Evolutionary conservation across 2,797 vertebrate species (phyloP).

Genomic region (Cuniculus paca): DNA sequence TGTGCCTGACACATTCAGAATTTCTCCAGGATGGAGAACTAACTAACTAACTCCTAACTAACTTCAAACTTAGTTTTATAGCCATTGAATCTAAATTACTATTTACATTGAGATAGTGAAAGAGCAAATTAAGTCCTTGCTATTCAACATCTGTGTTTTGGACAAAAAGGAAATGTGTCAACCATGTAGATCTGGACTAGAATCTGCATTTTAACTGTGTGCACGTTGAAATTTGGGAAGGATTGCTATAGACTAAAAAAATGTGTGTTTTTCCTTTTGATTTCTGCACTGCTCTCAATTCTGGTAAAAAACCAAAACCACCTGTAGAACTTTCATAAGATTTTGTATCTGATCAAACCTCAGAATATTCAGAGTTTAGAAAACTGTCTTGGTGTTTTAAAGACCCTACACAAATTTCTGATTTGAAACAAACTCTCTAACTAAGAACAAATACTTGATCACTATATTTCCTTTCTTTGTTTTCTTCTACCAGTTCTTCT

Average conservation of each 20-base stretch:
- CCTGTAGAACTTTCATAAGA: background rate
- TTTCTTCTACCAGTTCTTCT: background rate
- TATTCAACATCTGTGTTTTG: background rate
- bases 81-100: slow-evolving; percentile 23
- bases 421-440: slow-evolving; percentile 1
- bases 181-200: background rate
- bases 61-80: background rate
- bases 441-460: background rate
- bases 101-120: slow-evolving; percentile 21
- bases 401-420: background rate
- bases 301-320: background rate
- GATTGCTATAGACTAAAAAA: background rate
- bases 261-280: background rate
- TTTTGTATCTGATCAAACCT: background rate
- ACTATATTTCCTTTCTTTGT: background rate
- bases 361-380: background rate
- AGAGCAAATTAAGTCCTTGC: slow-evolving; percentile 26
- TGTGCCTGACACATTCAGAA: background rate
- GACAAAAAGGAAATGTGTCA: background rate
- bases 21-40: background rate
- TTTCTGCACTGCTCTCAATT: background rate
- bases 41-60: background rate
- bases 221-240: background rate
- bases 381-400: background rate
- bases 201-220: background rate